Evolutionary conservation across 2,797 vertebrate genomes (phyloP), one percentile per base, ranked within the genome.

Genomic region (Macropus fuliginosus): DNA sequence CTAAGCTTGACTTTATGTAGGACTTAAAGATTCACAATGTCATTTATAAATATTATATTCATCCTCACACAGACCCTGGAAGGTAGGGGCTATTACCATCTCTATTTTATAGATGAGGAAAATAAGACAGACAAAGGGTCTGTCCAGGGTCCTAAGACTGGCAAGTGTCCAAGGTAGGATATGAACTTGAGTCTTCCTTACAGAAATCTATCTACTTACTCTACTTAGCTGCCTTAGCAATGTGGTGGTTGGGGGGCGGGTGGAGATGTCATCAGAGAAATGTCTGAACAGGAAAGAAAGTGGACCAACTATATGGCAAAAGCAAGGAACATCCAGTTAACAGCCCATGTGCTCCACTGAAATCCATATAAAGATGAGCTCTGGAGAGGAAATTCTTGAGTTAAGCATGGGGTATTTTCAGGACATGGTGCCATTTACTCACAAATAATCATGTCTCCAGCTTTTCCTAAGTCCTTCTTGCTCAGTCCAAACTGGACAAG

Each of bases 381-480:
- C 57, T 40, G n/a, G n/a, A 93, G 56, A 92, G 74, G 18, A 91
- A 96, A 91, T 6, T 92, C 54, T 50, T 57, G 50, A 95, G 91
- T 52, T 29, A 90, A 92, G 40, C 90, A 46, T 62, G 24, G 52
- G 28, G 27, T 40, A 94, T 92, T 93, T 90, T 74, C 24, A 92
- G 89, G 11, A 31, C 52, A 27, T 74, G 50, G 27, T 1, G 87
- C 90, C 40, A 93, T 93, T 62, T 94, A 81, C 28, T 34, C 46
- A 92, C 81, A 91, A 92, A 56, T 55, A 92, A 34, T 34, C 81
- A 96, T 54, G 56, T 6, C 29, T 89, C 29, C 3, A 62, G 90
- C 27, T 93, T 92, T 93, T 97, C 81, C 90, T 91, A 56, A 6
- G 34, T 92, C n/a, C 31, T 92, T 24, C 62, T 56, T 94, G 21